Percentiles rank a stretch among this genome's conserved stretches.
Conservation (phyloP, 1,140 invertebrate species). For the Zelostemma sp. region DNA sequence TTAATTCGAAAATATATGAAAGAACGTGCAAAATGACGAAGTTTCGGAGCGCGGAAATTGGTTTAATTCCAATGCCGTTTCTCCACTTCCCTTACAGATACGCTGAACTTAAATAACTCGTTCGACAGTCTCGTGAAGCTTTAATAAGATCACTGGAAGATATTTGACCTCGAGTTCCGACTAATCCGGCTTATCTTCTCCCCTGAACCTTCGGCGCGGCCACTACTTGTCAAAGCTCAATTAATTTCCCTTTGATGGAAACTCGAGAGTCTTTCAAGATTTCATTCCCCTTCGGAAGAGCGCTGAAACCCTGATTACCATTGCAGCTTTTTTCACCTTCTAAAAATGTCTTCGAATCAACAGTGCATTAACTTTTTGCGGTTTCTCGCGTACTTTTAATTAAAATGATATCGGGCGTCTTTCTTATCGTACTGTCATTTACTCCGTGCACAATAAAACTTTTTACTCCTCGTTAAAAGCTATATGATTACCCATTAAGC, state of each 20-base stretch:
- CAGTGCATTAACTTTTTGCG: too few relatives aligned
- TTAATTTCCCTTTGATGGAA: constrained; percentile 57
- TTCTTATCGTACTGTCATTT: too few relatives aligned
- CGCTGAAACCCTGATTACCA: neutral
- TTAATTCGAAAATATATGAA: too few relatives aligned
- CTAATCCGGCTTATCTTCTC: constrained; percentile 54
- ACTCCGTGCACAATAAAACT: too few relatives aligned
- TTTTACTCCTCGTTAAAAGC: too few relatives aligned
- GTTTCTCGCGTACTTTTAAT: too few relatives aligned
- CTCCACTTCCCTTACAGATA: constrained; percentile 27
- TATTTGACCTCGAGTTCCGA: constrained; percentile 56
- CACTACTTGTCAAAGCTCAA: constrained; percentile 55
- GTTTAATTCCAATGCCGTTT: constrained; percentile 50
- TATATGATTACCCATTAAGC: too few relatives aligned
- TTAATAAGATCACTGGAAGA: constrained; percentile 61
- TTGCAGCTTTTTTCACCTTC: neutral
- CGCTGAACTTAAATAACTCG: constrained; percentile 61
- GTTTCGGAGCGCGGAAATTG: too few relatives aligned
- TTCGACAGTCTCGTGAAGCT: constrained; percentile 57
- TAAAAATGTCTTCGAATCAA: too few relatives aligned
- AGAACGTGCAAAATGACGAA: too few relatives aligned
- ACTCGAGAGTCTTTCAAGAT: constrained; percentile 18
- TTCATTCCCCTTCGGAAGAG: constrained; percentile 7
- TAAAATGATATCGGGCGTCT: too few relatives aligned
- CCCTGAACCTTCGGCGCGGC: constrained; percentile 25